These are phyloP conservation scores for Cataglyphis rosenhaueri DNA, from an alignment of 2,888 invertebrate genomes.

Conservation along the genomic window DNA sequence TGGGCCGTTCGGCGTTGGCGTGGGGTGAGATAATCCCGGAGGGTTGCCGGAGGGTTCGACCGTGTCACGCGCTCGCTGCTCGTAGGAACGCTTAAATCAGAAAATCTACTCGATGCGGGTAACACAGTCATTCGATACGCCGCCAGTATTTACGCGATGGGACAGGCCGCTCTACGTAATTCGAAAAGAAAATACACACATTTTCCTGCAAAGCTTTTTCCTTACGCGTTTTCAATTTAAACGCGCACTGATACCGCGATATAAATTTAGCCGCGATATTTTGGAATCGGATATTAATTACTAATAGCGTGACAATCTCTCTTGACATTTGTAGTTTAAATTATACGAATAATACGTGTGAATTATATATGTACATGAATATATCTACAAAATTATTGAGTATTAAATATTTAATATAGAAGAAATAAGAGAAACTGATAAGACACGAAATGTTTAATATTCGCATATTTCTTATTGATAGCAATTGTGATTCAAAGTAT, in stretches of 20 bases:
- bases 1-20: conserved; percentile 63
- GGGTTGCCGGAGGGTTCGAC: conserved; percentile 69
- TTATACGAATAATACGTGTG: background rate
- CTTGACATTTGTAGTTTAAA: conserved; percentile 8
- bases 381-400: background rate
- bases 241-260: background rate
- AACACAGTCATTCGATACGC: conserved; percentile 55
- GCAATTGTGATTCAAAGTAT: background rate
- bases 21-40: conserved; percentile 73
- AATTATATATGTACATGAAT: background rate
- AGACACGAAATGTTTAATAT: background rate
- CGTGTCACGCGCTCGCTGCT: conserved; percentile 61
- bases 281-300: background rate
- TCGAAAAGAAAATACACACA: conserved; percentile 39
- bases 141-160: conserved; percentile 32
- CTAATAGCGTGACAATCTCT: background rate
- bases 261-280: conserved; percentile 1
- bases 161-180: conserved; percentile 22
- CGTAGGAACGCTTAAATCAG: conserved; percentile 58
- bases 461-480: conserved; percentile 7
- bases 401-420: background rate
- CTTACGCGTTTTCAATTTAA: conserved; percentile 13
- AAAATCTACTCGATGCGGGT: conserved; percentile 61
- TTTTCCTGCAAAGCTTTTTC: background rate
- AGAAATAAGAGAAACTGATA: background rate